phyloP scores from a whole-genome alignment of 2,797 vertebrate species.

The Siniperca undulata region DNA sequence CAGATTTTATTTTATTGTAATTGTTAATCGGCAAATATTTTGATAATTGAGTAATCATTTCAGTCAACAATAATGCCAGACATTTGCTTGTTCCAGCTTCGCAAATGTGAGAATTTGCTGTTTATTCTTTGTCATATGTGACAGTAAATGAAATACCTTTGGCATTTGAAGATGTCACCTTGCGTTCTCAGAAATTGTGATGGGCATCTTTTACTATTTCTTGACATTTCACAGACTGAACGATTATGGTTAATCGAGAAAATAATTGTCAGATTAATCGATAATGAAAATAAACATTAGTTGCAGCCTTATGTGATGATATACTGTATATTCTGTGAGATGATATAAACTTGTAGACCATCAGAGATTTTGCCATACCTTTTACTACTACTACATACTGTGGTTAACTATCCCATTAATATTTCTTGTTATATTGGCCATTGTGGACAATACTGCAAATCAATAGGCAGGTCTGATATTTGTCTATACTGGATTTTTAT shows the following conservation, averaged over 20 bases:
- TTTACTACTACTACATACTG: not conserved
- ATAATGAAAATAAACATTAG: not conserved
- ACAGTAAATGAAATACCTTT: not conserved
- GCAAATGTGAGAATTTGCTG: not conserved
- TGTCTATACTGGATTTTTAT: not conserved
- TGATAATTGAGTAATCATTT: not conserved
- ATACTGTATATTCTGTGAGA: not conserved
- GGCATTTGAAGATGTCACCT: too few species aligned
- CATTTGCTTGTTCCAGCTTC: not conserved
- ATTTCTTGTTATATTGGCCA: not conserved
- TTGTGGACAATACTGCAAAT: not conserved
- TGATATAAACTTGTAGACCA: not conserved
- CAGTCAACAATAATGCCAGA: not conserved
- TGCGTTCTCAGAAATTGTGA: too few species aligned
- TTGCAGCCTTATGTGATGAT: not conserved
- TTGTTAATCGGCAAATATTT: not conserved
- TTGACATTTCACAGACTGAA: not conserved
- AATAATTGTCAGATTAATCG: not conserved
- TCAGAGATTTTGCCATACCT: not conserved
- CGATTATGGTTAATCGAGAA: not conserved
- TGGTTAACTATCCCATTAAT: not conserved
- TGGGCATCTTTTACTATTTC: not conserved
- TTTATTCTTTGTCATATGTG: not conserved
- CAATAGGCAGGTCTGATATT: not conserved
- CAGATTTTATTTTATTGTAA: too few species aligned